Evolutionary conservation across 2,113 vertebrate genomes (phyloP).

Genomic region (Pollachius pollachius): DNA sequence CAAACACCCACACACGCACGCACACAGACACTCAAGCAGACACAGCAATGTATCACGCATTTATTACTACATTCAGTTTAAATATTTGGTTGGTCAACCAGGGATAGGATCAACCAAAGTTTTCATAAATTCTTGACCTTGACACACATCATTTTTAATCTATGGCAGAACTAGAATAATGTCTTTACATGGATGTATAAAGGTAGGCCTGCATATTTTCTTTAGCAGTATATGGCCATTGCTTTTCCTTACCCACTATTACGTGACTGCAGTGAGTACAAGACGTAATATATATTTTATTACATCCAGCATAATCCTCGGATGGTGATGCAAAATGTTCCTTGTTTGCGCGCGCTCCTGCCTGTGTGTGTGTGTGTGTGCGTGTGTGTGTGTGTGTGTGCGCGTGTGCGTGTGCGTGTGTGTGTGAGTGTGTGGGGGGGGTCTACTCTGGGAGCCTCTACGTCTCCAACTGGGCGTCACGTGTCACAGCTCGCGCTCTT

Average conservation of each 20-base stretch:
- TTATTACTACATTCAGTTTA: constrained; percentile 39
- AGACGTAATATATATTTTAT: too few relatives aligned
- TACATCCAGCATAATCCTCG: too few relatives aligned
- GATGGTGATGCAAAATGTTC: too few relatives aligned
- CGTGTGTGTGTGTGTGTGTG: background rate
- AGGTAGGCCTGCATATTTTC: too few relatives aligned
- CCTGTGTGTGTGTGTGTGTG: background rate
- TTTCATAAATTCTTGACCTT: constrained; percentile 17
- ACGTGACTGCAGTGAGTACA: too few relatives aligned
- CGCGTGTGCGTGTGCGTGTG: background rate
- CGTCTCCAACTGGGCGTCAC: background rate
- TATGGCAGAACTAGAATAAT: too few relatives aligned
- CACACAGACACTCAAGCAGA: constrained; percentile 2
- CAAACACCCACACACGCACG: background rate
- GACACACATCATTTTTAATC: background rate
- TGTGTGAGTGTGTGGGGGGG: background rate
- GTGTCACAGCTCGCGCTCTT: background rate
- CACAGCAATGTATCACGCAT: constrained; percentile 3
- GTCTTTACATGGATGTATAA: too few relatives aligned
- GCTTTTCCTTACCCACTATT: too few relatives aligned
- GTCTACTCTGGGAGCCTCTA: background rate
- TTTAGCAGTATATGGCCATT: too few relatives aligned
- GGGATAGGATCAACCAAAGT: constrained; percentile 17
- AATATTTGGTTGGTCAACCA: constrained; percentile 30
- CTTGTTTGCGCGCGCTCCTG: background rate